Base-by-base conservation (phyloP, 2,888 invertebrate species). In the Kuschelorhynchus macadamiae region DNA sequence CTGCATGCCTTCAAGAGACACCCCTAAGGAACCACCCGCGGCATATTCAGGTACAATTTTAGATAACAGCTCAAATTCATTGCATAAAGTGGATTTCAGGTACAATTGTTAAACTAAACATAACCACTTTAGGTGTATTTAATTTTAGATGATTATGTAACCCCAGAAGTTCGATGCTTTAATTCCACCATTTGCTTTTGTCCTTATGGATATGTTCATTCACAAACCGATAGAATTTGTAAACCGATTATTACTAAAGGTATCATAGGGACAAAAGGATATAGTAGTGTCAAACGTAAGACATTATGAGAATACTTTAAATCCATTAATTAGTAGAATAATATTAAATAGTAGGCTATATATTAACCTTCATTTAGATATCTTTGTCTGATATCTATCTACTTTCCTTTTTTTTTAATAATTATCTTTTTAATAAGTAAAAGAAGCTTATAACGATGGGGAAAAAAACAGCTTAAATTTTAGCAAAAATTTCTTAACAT, bases 201-300 rank as follows among this genome's bases (percentile, higher is more conserved):
- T 77, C 85, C 86, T 32, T 76, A 75, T 75, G 83, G 83, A 73
- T 85, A 81, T 78, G 75, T 79, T 74, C 83, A 82, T 76, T 75
- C 81, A 65, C 75, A 73, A 71, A 71, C 71, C 62, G 74, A 68
- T 47, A 76, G 81, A 73, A 77, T 49, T 44, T 65, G 65, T 25
- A 21, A 17, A 36, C 14, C 25, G 5, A 21, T 14, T 59, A 79
- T 80, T 59, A 81, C 14, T 42, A 49, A 78, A 75, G 76, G 75
- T 70, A 75, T 75, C 69, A 79, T 81, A 74, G 80, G 81, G 75
- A 85, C 85, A 67, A 85, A 81, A 81, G 85, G 85, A 73, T 79
- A 81, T 71, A 81, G 84, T 67, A 83, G 84, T 59, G 63, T 69
- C 42, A 72, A 72, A 62, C 67, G 75, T 77, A 76, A 75, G 67